Evolutionary conservation across 2,888 invertebrate genomes (phyloP).

Genomic region (Cerceris ruficornis): DNA sequence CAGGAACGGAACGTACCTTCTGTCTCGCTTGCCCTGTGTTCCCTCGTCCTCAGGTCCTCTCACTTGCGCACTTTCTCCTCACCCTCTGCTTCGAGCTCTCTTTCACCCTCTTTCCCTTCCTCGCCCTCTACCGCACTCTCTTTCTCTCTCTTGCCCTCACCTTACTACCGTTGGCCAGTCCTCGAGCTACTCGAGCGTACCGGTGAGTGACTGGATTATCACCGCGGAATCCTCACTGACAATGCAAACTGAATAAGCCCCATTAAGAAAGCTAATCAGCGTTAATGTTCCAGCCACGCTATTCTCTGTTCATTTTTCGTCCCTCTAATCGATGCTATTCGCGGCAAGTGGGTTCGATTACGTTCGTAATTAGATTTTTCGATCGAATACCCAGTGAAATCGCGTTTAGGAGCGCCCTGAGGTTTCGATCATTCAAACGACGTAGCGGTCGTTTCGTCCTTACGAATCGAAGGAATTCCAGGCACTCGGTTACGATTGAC

Average conservation of each 20-base stretch:
- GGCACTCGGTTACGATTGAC: constrained; percentile 2
- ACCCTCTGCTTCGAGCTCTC: constrained; percentile 9
- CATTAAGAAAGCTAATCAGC: constrained; percentile 2
- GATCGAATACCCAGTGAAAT: constrained; percentile 3
- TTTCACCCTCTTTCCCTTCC: constrained; percentile 23
- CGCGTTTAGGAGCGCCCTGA: background rate
- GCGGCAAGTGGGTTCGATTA: background rate
- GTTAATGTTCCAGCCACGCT: background rate
- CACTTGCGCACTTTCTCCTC: constrained; percentile 14
- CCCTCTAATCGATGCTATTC: background rate
- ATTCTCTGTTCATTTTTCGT: background rate
- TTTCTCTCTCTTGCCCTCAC: constrained; percentile 5
- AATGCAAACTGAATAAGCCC: constrained; percentile 7
- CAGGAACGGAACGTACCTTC: constrained; percentile 48
- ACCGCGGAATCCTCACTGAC: constrained; percentile 6
- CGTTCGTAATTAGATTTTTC: constrained; percentile 8
- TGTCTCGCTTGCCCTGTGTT: constrained; percentile 26
- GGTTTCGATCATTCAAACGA: too few species aligned
- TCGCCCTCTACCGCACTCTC: background rate
- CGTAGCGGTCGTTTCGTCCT: too few species aligned
- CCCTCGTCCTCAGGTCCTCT: constrained; percentile 11
- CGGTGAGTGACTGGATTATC: constrained; percentile 23
- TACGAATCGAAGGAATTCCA: too few species aligned
- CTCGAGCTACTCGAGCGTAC: constrained; percentile 9
- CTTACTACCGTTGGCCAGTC: constrained; percentile 23